A percentile compares a stretch with the other conserved stretches of the same genome.
These are phyloP conservation scores for Eupithecia exiguata DNA, from an alignment of 2,888 invertebrate species.

Conservation along the genomic window DNA sequence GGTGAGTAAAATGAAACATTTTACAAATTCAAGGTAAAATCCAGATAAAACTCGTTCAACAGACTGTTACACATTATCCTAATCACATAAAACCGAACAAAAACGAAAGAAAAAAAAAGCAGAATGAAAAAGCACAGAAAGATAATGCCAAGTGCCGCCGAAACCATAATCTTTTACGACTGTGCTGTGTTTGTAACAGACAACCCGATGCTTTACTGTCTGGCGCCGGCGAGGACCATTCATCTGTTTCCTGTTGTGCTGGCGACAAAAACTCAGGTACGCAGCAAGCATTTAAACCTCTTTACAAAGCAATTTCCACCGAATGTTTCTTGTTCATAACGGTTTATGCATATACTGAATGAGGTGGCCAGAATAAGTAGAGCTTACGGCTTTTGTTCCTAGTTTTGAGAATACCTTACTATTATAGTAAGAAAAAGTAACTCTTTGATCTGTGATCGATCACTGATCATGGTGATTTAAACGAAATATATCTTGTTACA, in stretches of 20 bases:
- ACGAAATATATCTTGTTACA: not conserved
- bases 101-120: conserved; percentile 21
- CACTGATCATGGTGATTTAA: not conserved
- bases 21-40: not conserved
- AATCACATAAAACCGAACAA: conserved; percentile 16
- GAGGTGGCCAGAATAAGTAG: conserved; percentile 35
- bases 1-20: not conserved
- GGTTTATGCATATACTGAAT: conserved; percentile 40
- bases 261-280: conserved; percentile 59
- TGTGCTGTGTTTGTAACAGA: conserved; percentile 50
- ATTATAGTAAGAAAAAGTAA: not conserved
- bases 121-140: conserved; percentile 24
- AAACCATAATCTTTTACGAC: conserved; percentile 39
- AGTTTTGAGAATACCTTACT: conserved; percentile 22
- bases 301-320: conserved; percentile 46
- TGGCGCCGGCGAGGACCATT: conserved; percentile 54
- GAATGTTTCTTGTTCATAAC: conserved; percentile 56
- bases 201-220: conserved; percentile 45
- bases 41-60: not conserved
- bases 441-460: not conserved
- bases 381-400: conserved; percentile 35
- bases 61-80: conserved; percentile 1
- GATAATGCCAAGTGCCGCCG: conserved; percentile 34
- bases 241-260: conserved; percentile 60
- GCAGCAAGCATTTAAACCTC: conserved; percentile 52